Percentiles rank a stretch among this genome's conserved stretches.
These are phyloP conservation scores for Sminthurinus aureus DNA, from an alignment of 2,888 invertebrate genomes.

Conservation along the genomic window DNA sequence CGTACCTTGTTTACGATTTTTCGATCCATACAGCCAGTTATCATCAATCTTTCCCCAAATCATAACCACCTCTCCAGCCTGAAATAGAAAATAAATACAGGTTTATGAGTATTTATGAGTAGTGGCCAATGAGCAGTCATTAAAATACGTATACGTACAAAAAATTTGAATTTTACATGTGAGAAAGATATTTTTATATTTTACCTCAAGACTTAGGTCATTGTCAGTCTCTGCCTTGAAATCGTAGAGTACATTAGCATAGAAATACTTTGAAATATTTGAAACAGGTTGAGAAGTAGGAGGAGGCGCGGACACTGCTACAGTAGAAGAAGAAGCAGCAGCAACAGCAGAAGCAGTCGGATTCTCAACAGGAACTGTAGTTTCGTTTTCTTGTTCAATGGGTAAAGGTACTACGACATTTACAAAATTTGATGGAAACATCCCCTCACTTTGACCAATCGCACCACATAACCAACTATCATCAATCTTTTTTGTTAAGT, in stretches of 20 bases:
- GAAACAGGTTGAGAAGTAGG: too few species aligned
- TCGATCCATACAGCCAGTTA: constrained; percentile 61
- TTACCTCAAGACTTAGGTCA: constrained; percentile 54
- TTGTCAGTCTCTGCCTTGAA: constrained; percentile 55
- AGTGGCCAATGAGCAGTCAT: too few species aligned
- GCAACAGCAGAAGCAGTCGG: too few species aligned
- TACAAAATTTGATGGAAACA: constrained; percentile 63
- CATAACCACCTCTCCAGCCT: constrained; percentile 59
- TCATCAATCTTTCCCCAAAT: constrained; percentile 60
- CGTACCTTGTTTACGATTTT: constrained; percentile 56
- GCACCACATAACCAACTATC: constrained; percentile 63
- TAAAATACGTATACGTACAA: not conserved
- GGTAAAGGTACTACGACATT: constrained; percentile 48
- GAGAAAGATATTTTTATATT: not conserved
- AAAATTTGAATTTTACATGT: too few species aligned
- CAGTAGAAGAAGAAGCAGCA: too few species aligned
- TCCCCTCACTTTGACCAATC: constrained; percentile 62
- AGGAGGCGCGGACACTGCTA: too few species aligned
- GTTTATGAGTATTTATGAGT: too few species aligned
- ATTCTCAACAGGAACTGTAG: not conserved
- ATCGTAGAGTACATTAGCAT: constrained; percentile 47
- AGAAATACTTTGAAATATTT: constrained; percentile 3
- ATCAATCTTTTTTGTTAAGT: constrained; percentile 62
- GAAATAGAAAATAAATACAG: too few species aligned
- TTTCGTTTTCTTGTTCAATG: not conserved